Conservation (phyloP, 2,888 invertebrate genomes). For the Xestia xanthographa region DNA sequence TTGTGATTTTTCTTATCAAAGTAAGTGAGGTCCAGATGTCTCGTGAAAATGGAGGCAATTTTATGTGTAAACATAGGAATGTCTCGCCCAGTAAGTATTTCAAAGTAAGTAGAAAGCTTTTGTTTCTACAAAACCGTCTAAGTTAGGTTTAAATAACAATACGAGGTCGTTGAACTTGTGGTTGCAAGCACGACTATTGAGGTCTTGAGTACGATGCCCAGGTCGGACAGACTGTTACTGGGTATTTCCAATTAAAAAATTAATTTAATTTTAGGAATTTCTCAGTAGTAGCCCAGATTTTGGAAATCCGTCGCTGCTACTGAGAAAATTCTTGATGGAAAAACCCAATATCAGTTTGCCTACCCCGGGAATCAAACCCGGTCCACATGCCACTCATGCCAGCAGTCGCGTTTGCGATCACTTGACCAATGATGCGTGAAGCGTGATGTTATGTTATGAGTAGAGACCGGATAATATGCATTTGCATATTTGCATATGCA, state of each 20-base stretch:
- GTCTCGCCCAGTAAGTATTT: background rate
- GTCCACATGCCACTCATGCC: too few species aligned
- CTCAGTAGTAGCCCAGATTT: background rate
- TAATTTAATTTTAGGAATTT: background rate
- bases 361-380: too few species aligned
- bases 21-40: background rate
- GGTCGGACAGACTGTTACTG: background rate
- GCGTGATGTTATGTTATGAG: background rate
- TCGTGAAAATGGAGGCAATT: background rate
- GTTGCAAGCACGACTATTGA: background rate
- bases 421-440: background rate
- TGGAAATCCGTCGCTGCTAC: too few species aligned
- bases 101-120: background rate
- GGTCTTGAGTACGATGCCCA: too few species aligned
- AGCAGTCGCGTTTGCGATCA: background rate
- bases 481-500: too few species aligned
- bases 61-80: background rate
- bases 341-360: too few species aligned
- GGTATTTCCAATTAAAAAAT: background rate
- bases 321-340: too few species aligned
- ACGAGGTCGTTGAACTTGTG: background rate
- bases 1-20: background rate
- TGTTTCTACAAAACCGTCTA: background rate
- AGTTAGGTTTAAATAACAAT: background rate
- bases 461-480: too few species aligned